Evolutionary conservation across 2,113 vertebrate species (phyloP).

Genomic region (Pavo muticus): DNA sequence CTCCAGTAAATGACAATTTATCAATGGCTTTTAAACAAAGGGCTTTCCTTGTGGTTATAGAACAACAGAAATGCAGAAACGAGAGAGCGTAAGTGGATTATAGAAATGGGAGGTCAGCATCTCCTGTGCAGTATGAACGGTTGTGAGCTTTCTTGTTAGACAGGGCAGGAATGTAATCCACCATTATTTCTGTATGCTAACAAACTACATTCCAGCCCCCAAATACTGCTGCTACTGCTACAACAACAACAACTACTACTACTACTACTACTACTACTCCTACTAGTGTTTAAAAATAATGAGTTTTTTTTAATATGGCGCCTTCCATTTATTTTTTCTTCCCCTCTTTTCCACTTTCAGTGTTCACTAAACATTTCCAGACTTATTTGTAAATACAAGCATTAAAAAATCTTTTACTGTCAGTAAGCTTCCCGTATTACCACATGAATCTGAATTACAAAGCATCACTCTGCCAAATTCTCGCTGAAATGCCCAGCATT

Average conservation of each 20-base stretch:
- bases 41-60: conserved; percentile 31
- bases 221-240: too few species aligned
- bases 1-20: conserved; percentile 42
- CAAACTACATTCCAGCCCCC: background rate
- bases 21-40: conserved; percentile 64
- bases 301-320: background rate
- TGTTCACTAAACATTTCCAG: background rate
- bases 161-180: background rate
- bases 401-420: background rate
- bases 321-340: background rate
- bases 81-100: background rate
- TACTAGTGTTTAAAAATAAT: background rate
- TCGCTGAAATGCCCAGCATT: too few species aligned
- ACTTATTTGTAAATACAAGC: background rate
- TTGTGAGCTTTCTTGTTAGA: background rate
- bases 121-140: background rate
- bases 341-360: background rate
- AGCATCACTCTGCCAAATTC: background rate
- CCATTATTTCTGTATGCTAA: background rate
- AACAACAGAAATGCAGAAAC: conserved; percentile 21
- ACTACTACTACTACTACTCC: too few species aligned
- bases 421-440: background rate
- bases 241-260: too few species aligned
- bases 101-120: background rate
- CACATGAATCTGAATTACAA: background rate